Evolutionary conservation across 1,140 invertebrate species (phyloP).

Genomic region (Hyles vespertilio): DNA sequence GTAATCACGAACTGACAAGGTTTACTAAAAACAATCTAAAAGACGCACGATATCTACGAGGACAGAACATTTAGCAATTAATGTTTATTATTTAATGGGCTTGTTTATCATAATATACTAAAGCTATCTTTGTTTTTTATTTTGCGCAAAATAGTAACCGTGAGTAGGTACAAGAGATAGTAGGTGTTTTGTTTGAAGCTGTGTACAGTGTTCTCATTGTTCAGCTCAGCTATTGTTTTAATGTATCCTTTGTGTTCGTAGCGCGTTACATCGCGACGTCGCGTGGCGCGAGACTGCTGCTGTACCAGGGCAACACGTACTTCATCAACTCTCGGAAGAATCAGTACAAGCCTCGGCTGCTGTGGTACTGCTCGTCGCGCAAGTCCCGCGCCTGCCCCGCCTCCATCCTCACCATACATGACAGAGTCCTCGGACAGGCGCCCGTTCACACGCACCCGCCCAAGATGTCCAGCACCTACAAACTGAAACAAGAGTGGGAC

Average conservation of each 20-base stretch:
- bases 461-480: conserved; percentile 31
- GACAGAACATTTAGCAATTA: too few species aligned
- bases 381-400: conserved; percentile 50
- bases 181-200: too few species aligned
- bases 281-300: conserved; percentile 44
- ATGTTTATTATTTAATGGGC: too few species aligned
- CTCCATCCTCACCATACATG: conserved; percentile 46
- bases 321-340: conserved; percentile 53
- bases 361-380: conserved; percentile 60
- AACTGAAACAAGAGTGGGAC: not conserved
- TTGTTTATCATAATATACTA: too few species aligned
- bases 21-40: too few species aligned
- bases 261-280: conserved; percentile 45
- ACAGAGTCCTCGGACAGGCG: conserved; percentile 41
- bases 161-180: too few species aligned
- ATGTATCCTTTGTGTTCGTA: conserved; percentile 15
- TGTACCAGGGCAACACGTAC: conserved; percentile 53
- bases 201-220: too few species aligned
- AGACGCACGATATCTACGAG: too few species aligned
- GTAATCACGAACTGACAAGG: too few species aligned
- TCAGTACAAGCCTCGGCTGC: conserved; percentile 33
- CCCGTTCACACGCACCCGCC: conserved; percentile 55
- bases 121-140: too few species aligned
- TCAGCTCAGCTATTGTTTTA: too few species aligned
- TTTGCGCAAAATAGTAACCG: too few species aligned